A percentile compares a stretch with the other conserved stretches of the same genome.
These are phyloP conservation scores for Zonotrichia albicollis DNA, from an alignment of 2,797 vertebrate genomes.

Conservation along the genomic window DNA sequence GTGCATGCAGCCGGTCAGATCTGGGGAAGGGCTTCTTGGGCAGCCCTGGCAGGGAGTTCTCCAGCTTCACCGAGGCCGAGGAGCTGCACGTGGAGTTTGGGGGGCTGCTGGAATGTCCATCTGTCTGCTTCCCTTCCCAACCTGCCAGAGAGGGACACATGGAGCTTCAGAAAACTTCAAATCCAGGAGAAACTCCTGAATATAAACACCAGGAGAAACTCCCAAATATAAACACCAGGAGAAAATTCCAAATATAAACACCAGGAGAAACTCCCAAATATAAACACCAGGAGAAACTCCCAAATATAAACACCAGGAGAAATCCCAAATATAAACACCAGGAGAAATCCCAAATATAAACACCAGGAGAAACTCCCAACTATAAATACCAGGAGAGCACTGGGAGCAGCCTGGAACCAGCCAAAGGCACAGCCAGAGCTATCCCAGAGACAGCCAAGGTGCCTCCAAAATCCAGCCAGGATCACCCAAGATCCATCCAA, in stretches of 20 bases:
- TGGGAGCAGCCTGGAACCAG: background rate
- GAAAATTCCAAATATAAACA: background rate
- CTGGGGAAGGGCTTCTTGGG: slow-evolving; percentile 89
- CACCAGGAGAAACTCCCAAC: background rate
- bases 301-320: background rate
- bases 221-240: background rate
- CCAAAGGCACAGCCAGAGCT: background rate
- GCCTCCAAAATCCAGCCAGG: too few species aligned
- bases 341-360: background rate
- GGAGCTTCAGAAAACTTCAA: background rate
- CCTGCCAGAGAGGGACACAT: slow-evolving; percentile 26
- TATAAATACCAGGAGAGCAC: background rate
- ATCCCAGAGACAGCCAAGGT: background rate
- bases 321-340: accelerated
- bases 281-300: background rate
- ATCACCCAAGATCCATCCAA: too few species aligned
- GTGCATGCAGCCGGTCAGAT: slow-evolving; percentile 87
- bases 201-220: background rate
- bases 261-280: too few species aligned
- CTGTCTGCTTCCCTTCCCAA: slow-evolving; percentile 82
- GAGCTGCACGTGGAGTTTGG: slow-evolving; percentile 77
- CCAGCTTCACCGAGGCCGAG: slow-evolving; percentile 78
- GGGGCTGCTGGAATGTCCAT: slow-evolving; percentile 74
- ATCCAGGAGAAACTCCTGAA: background rate
- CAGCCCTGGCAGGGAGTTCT: slow-evolving; percentile 80